These are phyloP conservation scores for Agriotes lineatus DNA, from an alignment of 2,888 invertebrate species.

Conservation along the genomic window DNA sequence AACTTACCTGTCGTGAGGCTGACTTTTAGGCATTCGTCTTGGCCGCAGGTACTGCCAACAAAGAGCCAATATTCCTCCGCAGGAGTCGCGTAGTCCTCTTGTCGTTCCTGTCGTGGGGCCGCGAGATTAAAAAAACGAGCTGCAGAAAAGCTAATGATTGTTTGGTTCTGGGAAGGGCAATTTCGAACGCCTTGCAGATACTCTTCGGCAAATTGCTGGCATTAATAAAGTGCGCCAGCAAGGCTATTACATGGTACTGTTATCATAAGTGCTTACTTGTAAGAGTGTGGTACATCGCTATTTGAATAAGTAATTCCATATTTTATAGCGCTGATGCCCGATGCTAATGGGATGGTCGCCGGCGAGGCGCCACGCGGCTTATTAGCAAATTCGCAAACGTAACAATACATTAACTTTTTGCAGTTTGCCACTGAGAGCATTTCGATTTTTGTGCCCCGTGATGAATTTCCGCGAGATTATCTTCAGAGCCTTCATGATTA, in stretches of 20 bases:
- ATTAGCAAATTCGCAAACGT: constrained; percentile 16
- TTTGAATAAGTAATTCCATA: constrained; percentile 23
- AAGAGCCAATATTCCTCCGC: neutral
- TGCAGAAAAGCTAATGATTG: neutral
- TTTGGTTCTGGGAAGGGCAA: too few species aligned
- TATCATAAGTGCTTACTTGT: constrained; percentile 19
- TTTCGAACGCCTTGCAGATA: neutral
- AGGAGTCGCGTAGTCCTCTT: neutral
- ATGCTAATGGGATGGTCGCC: constrained; percentile 24
- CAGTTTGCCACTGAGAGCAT: constrained; percentile 6
- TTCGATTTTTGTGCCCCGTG: neutral
- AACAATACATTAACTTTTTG: constrained; percentile 20
- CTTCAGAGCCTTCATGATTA: too few species aligned
- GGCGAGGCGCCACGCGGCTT: constrained; percentile 5
- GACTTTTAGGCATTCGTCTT: neutral
- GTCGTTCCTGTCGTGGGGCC: neutral
- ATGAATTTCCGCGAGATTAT: neutral
- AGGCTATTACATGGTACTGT: constrained; percentile 8
- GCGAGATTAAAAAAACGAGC: neutral
- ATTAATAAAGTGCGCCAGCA: constrained; percentile 7
- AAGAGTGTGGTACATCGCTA: constrained; percentile 14
- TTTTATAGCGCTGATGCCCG: constrained; percentile 15
- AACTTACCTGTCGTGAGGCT: constrained; percentile 25
- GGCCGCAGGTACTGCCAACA: neutral
- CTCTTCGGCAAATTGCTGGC: neutral